Base-by-base conservation (phyloP, 92 coral and sea anemone genomes). In the Palythoa caribaeorum region DNA sequence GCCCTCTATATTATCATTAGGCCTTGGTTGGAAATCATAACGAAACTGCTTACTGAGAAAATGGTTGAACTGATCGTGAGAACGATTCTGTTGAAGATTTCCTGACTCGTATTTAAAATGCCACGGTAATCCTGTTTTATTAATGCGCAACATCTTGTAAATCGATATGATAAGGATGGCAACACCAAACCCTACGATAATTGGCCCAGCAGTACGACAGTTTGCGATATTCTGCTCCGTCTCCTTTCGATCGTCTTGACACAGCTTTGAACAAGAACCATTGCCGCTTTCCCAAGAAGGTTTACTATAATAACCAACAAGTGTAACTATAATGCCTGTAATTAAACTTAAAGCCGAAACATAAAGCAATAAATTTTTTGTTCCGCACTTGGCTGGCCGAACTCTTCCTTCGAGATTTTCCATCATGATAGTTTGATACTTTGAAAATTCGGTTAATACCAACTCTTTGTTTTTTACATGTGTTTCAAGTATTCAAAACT, bases 371-470 rank as follows among this genome's bases (percentile, higher is more conserved):
- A 81, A 52, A 2, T 81, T 81, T 63, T 81, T 81, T 48, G 38
- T 47, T 20, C 86, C 86, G 71, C 86, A 81, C 37, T 48, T 47
- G 21, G 86, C 86, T 13, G 76, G 86, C 16, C 86, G 86, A 11
- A 81, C 76, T 44, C 86, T 48, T 7, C 86, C 86, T 13, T 81
- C 86, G 7, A 81, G 76, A 16, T 81, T 81, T 81, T 81, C 86
- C 17, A 70, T 17, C 76, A 81, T 44, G 15, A 13, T 38, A 21
- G 38, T 19, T 52, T 17, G 38, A 2, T 21, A 7, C 20, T n/a
- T 63, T 63, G 2, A 2, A 62, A n/a, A 9, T 37, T 35, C 4
- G 9, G 36, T 15, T 35, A 2, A 9, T 35, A 2, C 48, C 7
- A 63, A n/a, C 6, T 3, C 5, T 9, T 63, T 9, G 9, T 17